Conservation (phyloP, 2,888 invertebrate species). For the Syrphus vitripennis region DNA sequence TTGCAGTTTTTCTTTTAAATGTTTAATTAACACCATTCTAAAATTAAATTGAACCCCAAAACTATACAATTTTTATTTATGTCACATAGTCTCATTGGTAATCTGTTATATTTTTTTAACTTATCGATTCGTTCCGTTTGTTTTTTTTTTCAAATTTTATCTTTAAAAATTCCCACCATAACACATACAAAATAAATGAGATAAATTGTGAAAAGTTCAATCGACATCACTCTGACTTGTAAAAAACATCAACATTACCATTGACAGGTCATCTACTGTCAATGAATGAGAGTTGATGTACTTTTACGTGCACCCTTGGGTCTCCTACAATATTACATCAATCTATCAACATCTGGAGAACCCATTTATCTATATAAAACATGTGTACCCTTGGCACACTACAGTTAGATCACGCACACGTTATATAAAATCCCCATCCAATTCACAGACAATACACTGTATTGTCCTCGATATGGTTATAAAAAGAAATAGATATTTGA, state of each 20-base stretch:
- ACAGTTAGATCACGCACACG: neutral
- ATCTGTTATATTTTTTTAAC: neutral
- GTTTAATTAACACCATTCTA: too few species aligned
- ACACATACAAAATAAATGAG: constrained; percentile 27
- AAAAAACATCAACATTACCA: constrained; percentile 33
- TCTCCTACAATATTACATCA: constrained; percentile 54
- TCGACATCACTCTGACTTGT: constrained; percentile 11
- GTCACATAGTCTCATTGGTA: neutral
- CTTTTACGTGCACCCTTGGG: constrained; percentile 56
- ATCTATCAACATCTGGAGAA: constrained; percentile 57
- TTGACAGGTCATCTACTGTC: constrained; percentile 61
- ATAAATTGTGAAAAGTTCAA: constrained; percentile 63
- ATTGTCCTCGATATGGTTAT: neutral
- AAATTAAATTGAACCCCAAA: neutral
- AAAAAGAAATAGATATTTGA: constrained; percentile 10
- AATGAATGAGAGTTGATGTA: constrained; percentile 38
- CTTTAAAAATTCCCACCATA: constrained; percentile 3
- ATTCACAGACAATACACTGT: constrained; percentile 24
- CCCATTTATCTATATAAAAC: constrained; percentile 23
- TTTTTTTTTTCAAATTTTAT: neutral
- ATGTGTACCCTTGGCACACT: neutral
- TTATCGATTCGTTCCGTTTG: neutral
- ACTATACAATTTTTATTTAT: neutral
- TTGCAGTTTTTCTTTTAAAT: too few species aligned
- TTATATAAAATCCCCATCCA: neutral